Percentiles rank a stretch among this genome's conserved stretches.
phyloP scores from a whole-genome alignment of 2,888 invertebrate species.

The Dendrolimus houi region DNA sequence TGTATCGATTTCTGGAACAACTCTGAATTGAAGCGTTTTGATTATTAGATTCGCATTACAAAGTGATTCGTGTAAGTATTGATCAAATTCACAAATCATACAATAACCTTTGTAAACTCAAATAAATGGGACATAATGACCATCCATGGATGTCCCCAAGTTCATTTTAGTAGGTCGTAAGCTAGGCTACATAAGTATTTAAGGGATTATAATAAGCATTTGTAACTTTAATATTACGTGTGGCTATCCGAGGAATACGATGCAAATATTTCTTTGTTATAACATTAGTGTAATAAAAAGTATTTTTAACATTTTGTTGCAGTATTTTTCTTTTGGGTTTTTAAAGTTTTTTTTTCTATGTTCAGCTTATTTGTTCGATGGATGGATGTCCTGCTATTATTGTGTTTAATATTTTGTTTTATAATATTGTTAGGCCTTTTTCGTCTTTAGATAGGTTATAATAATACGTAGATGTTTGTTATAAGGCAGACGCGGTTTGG shows the following conservation, averaged over 20 bases:
- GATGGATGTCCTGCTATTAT: constrained; percentile 50
- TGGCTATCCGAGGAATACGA: constrained; percentile 43
- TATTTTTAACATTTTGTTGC: constrained; percentile 28
- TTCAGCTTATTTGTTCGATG: constrained; percentile 40
- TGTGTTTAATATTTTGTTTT: constrained; percentile 21
- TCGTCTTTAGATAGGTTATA: constrained; percentile 65
- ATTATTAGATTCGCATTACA: not conserved
- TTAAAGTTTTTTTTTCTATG: constrained; percentile 40
- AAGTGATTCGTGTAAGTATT: not conserved
- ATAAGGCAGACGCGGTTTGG: constrained; percentile 43
- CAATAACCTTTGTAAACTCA: not conserved
- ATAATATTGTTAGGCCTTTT: constrained; percentile 41
- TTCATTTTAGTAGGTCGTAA: constrained; percentile 55
- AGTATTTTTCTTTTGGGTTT: constrained; percentile 55
- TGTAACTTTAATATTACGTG: constrained; percentile 51
- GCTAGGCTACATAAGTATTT: constrained; percentile 55
- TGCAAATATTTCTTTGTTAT: constrained; percentile 38
- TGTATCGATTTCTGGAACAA: too few species aligned
- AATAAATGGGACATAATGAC: constrained; percentile 9
- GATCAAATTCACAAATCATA: not conserved
- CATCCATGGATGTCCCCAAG: constrained; percentile 19
- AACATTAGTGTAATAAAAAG: constrained; percentile 26
- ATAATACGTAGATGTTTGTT: constrained; percentile 59
- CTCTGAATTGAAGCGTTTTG: too few species aligned
- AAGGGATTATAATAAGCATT: constrained; percentile 59